Conservation (phyloP, 2,797 vertebrate species). For the Myotis vivesi region DNA sequence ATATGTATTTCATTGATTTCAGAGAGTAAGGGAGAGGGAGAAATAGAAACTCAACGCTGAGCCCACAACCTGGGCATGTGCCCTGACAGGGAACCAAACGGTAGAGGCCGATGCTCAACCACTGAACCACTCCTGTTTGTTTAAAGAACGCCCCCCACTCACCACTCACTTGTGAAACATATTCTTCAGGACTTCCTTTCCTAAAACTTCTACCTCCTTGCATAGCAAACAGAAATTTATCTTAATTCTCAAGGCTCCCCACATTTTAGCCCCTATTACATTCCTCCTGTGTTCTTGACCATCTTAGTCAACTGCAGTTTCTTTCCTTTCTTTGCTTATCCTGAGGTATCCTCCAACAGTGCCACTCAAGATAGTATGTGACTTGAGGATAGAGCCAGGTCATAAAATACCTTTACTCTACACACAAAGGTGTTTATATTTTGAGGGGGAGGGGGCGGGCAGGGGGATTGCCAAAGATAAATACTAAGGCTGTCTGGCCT, state of each 20-base stretch:
- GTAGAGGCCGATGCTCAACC: too few species aligned
- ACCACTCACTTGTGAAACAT: constrained; percentile 3
- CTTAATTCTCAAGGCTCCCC: constrained; percentile 31
- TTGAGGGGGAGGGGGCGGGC: not conserved
- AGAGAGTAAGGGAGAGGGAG: too few species aligned
- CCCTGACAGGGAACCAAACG: too few species aligned
- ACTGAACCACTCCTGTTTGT: not conserved
- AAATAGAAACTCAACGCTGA: too few species aligned
- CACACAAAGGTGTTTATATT: not conserved
- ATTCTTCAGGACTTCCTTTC: not conserved
- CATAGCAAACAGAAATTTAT: constrained; percentile 41
- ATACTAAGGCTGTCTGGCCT: not conserved
- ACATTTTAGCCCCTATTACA: not conserved
- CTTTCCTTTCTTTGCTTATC: constrained; percentile 46
- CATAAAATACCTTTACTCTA: constrained; percentile 36
- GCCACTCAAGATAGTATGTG: constrained; percentile 18
- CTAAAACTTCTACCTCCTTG: constrained; percentile 22
- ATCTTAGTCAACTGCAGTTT: constrained; percentile 26
- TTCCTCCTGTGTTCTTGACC: constrained; percentile 25
- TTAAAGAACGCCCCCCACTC: not conserved
- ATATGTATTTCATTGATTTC: too few species aligned
- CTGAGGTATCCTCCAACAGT: constrained; percentile 46
- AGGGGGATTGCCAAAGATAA: not conserved
- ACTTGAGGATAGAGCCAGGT: constrained; percentile 10
- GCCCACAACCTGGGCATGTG: too few species aligned